Base-by-base conservation (phyloP, 2,797 vertebrate species). In the Cetoscarus ocellatus region DNA sequence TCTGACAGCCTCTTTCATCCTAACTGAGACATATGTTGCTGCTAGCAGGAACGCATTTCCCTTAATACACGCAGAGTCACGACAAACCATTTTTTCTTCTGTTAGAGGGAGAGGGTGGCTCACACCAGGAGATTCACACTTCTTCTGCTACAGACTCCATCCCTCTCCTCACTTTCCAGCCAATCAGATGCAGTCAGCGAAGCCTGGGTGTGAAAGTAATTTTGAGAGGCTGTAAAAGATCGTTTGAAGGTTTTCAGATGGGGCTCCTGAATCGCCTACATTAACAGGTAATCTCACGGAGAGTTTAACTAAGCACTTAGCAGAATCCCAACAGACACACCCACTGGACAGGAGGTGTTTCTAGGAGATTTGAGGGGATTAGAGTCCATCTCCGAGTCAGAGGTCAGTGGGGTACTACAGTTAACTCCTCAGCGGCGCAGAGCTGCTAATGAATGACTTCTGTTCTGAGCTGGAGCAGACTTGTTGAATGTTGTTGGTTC, bases 371-470 rank as follows among this genome's bases (percentile, higher is more conserved):
- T 7, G 39, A 60, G 51, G 19, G 49, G 63, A 77, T 77, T 70
- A 65, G 48, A 75, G 66, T 77, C 65, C 55, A 59, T 75, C 68
- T 80, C 59, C 42, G 50, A 76, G 60, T 81, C 76, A 73, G 75
- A 86, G 74, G 75, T 84, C 75, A 84, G 65, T 66, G 42, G 61
- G 77, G 18, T 42, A 59, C 67, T 62, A 55, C 53, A 63, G 58
- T 82, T 72, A 80, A 42, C 62, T 67, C 58, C 60, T 83, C 42
- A 51, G 67, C 73, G 52, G 42, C 58, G 42, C 62, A 47, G 15
- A 58, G 69, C 15, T 55, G 53, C 9, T 17, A 14, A 58, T 67
- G 51, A 62, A 79, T 58, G 35, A 54, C 48, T 77, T 75, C 62
- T 66, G 51, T 73, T 70, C 60, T 77, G 45, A 80, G 75, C 60